These are phyloP conservation scores for Tolypeutes matacus DNA, from an alignment of 2,797 vertebrate genomes.

Conservation along the genomic window DNA sequence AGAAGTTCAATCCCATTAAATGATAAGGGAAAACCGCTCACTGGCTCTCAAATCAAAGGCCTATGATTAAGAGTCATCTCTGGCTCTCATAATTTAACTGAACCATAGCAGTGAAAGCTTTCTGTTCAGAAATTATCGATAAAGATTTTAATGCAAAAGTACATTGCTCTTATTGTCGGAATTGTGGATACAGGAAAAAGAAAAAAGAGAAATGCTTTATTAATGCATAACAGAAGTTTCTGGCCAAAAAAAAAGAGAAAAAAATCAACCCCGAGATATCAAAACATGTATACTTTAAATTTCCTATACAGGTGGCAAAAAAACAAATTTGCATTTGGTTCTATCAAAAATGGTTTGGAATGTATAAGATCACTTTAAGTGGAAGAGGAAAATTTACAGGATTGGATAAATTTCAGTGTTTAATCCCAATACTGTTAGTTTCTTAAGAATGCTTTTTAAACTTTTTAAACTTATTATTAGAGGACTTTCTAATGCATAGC, in stretches of 20 bases:
- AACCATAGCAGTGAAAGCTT: conserved; percentile 75
- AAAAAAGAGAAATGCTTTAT: conserved; percentile 55
- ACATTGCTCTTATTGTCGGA: conserved; percentile 51
- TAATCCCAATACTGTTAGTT: neutral
- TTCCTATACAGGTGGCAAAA: conserved; percentile 9
- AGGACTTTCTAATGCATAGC: neutral
- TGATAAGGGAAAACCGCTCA: conserved; percentile 80
- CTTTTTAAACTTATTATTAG: neutral
- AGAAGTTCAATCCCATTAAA: conserved; percentile 83
- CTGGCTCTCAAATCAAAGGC: conserved; percentile 78
- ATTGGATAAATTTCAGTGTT: neutral
- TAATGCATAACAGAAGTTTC: conserved; percentile 41
- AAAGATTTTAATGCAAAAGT: conserved; percentile 76
- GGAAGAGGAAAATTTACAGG: neutral
- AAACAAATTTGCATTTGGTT: conserved; percentile 37
- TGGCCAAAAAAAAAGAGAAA: neutral
- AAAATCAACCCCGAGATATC: neutral
- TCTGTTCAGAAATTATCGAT: conserved; percentile 66
- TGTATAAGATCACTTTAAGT: neutral
- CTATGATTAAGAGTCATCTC: conserved; percentile 79
- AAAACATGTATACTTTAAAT: conserved; percentile 48
- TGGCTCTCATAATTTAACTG: conserved; percentile 77
- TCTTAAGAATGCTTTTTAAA: neutral
- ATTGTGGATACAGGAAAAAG: conserved; percentile 49
- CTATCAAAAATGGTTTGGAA: conserved; percentile 42